Base-by-base conservation (phyloP, 1,140 invertebrate species). In the Mylabris phalerata region DNA sequence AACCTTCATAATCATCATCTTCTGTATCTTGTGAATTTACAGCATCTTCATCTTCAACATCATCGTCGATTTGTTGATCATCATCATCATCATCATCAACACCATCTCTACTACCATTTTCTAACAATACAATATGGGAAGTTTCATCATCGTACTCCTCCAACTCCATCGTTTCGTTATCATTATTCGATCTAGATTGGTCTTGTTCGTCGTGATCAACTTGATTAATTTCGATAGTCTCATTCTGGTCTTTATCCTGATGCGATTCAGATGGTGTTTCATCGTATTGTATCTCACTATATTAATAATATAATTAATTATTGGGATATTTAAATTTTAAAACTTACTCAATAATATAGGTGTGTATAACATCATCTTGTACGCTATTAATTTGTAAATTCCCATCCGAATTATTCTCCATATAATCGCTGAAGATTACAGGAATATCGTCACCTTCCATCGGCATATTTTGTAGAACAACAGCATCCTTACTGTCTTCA, bases 51-150 rank as follows among this genome's bases (percentile, higher is more conserved):
- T 57, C 50, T 11, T 40, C 27, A 32, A 27, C 48, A 49, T n/a
- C 9, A 11, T 43, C 47, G 6, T 60, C 59, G 25, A 61, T 62
- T 4, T 60, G 59, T 48, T 61, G 50, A 5, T 65, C 49, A 13
- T 68, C 66, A 38, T 68, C 65, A 9, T 63, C 67, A 40, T 72
- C 73, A 26, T 72, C 59, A 3, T 55, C 61, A 48, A 69, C 67
- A 42, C 19, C 19, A 19, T 19, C 19, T 19, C 19, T 19, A 19
- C 19, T 19, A 19, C 19, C 19, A 19, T 19, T 19, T 19, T 70
- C 64, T 9, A 63, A 64, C 38, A 72, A 72, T n/a, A 45, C 40
- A 13, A 40, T 46, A 6, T 57, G 49, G 25, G 32, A 24, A 2
- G 26, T 11, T 41, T 49, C 50, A 40, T 59, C 38, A 9, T 44